Conservation (phyloP, 2,113 vertebrate genomes). For the Puffinus mauretanicus region DNA sequence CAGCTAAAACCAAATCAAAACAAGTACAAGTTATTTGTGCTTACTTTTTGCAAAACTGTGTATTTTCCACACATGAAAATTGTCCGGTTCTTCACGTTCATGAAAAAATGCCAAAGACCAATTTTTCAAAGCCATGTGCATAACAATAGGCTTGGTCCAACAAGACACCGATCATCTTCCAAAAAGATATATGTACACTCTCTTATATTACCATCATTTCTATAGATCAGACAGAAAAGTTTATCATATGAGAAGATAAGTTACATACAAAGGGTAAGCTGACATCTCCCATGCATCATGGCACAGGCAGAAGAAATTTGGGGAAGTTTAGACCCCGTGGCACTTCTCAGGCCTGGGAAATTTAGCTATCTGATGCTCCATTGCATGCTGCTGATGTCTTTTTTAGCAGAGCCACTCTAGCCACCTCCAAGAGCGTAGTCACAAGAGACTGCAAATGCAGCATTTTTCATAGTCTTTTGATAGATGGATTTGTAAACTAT, state of each 20-base stretch:
- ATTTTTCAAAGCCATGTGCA: accelerated
- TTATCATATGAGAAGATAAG: background rate
- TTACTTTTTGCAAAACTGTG: background rate
- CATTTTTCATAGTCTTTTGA: constrained; percentile 1
- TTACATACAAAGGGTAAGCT: background rate
- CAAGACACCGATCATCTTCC: background rate
- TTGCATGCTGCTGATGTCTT: background rate
- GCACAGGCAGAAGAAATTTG: background rate
- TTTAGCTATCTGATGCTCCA: background rate
- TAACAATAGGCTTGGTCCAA: background rate
- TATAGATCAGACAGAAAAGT: background rate
- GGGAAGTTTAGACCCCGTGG: background rate
- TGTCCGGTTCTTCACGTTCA: background rate
- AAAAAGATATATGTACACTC: background rate
- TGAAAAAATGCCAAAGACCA: background rate
- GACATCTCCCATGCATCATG: background rate
- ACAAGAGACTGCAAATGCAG: background rate
- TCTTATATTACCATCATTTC: background rate
- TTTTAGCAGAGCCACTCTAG: background rate
- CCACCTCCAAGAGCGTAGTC: background rate
- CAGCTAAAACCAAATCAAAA: background rate
- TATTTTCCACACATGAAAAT: background rate
- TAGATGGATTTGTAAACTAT: background rate
- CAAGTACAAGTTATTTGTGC: background rate
- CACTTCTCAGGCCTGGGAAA: background rate